Base-by-base conservation (phyloP, 1,140 invertebrate species). In the Zaprionus capensis region DNA sequence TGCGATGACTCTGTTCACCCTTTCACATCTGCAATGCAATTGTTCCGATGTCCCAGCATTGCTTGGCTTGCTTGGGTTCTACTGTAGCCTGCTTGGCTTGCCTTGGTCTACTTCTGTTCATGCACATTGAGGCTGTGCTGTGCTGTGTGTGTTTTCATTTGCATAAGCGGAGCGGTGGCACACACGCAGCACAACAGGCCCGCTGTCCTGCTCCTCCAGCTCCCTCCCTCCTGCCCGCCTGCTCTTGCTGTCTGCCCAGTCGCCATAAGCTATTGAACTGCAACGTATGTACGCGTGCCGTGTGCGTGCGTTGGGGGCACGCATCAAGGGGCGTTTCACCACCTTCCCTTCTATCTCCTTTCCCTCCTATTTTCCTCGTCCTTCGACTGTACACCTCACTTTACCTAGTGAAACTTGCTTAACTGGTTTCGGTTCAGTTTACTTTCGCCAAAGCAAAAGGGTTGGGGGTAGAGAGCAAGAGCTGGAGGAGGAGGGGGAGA, bases 391-490 rank as follows among this genome's bases (percentile, higher is more conserved):
- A 76, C 71, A 82, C 64, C 57, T 85, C 77, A n/a, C 28, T 20
- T 62, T 62, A 38, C n/a, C 41, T 36, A 17, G 26, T 64, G 59
- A 67, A 80, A 88, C 84, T 81, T 87, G 83, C 72, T 80, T 82
- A 80, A 86, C 82, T 82, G 83, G 82, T 73, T 73, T 67, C 34
- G 34, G 26, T 61, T 86, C 76, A 71, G 80, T 82, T 80, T 86
- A 87, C 76, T 82, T 82, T 86, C 69, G 41, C 17, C 7, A 24
- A 26, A 9, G 34, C 34, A 36, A 7, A 24, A 6, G 46, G 5
- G 46, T 6, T 11, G 28, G 53, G 26, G 63, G 28, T 41, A 12
- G 6, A 17, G 24, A 11, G 7, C 11, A 1, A n/a, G 44, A 11
- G 41, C 6, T 20, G 9, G n/a, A 7, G 14, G 4, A 5, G 28